phyloP scores from a whole-genome alignment of 2,113 vertebrate species.

The Aix galericulata region DNA sequence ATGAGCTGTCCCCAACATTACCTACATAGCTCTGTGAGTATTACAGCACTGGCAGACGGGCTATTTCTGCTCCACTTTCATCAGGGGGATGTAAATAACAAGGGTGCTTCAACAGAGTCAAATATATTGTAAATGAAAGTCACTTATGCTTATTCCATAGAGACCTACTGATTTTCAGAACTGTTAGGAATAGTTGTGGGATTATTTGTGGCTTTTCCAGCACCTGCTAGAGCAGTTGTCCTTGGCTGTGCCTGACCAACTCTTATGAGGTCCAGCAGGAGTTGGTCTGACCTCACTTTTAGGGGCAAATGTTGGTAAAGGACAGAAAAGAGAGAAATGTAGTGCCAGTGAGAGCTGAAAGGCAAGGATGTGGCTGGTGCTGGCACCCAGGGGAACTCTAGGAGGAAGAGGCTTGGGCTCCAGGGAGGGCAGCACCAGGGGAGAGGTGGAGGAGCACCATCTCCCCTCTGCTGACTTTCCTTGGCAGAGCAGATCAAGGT shows the following conservation, averaged over 20 bases:
- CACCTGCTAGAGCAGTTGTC: background rate
- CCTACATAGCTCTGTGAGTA: background rate
- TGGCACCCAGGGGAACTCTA: background rate
- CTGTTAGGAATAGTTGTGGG: background rate
- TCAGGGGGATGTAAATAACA: background rate
- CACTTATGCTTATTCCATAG: background rate
- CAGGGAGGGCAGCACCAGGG: background rate
- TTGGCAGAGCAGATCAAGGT: background rate
- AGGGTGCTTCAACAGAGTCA: background rate
- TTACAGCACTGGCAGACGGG: background rate
- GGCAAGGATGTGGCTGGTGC: background rate
- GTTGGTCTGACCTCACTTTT: background rate
- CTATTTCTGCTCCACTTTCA: background rate
- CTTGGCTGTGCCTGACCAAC: background rate
- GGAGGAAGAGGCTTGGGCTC: background rate
- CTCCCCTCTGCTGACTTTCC: background rate
- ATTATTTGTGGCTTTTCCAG: background rate
- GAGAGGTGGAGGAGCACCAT: background rate
- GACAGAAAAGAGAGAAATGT: background rate
- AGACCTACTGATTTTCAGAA: background rate
- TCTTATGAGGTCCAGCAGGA: accelerated
- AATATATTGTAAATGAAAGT: background rate
- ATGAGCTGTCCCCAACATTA: background rate
- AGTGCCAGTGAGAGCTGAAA: background rate
- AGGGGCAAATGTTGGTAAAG: accelerated